Evolutionary conservation across 2,888 invertebrate species (phyloP).

Genomic region (Lissocephala sabroskyi): DNA sequence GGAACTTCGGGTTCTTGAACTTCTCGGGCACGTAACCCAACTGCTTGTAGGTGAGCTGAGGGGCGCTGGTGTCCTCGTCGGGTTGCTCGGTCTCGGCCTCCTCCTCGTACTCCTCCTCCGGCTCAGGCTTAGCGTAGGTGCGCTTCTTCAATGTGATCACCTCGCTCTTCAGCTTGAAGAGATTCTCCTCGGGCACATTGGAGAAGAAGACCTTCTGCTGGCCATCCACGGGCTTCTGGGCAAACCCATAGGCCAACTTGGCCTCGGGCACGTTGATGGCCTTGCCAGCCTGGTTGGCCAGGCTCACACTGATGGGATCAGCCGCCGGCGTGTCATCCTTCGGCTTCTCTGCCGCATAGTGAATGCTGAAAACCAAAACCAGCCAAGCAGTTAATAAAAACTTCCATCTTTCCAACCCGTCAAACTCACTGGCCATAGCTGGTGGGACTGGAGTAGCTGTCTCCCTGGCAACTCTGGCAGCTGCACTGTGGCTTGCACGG

Average conservation of each 20-base stretch:
- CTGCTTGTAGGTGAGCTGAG: constrained; percentile 71
- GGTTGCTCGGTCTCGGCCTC: constrained; percentile 43
- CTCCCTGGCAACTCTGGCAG: constrained; percentile 26
- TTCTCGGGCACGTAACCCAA: constrained; percentile 73
- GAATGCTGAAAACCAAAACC: constrained; percentile 22
- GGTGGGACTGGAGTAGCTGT: constrained; percentile 35
- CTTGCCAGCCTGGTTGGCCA: constrained; percentile 72
- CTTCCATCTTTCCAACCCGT: too few species aligned
- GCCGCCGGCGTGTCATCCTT: constrained; percentile 66
- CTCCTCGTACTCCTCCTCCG: constrained; percentile 46
- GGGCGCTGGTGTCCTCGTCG: constrained; percentile 38
- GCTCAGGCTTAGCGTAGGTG: constrained; percentile 30
- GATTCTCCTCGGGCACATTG: constrained; percentile 74
- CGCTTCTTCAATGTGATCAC: constrained; percentile 73
- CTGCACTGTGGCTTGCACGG: constrained; percentile 47
- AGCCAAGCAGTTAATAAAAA: background rate
- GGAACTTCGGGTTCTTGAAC: constrained; percentile 63
- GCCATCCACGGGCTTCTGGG: constrained; percentile 72
- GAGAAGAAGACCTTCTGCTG: constrained; percentile 52
- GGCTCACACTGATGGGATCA: constrained; percentile 73
- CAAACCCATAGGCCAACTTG: constrained; percentile 74
- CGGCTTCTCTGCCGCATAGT: constrained; percentile 26
- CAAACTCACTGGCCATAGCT: constrained; percentile 41
- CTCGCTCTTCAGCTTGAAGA: constrained; percentile 74
- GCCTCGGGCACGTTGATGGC: constrained; percentile 73